A percentile compares a stretch with the other conserved stretches of the same genome.
phyloP scores from a whole-genome alignment of 2,797 vertebrate species.

The Amazona finschi region DNA sequence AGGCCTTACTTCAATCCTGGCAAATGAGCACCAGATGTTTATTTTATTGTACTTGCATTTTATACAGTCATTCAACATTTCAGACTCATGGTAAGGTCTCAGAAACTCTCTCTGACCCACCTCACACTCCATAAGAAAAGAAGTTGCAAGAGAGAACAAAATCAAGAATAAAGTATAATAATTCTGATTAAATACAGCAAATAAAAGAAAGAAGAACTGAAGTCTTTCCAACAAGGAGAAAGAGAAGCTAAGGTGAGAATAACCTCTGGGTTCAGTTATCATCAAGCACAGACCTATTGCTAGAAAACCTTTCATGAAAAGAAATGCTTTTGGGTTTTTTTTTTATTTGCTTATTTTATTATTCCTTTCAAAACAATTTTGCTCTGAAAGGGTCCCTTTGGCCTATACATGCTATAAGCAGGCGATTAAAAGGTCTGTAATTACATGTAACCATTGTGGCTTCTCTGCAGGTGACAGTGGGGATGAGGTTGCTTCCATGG shows the following conservation, averaged over 20 bases:
- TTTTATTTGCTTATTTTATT: not conserved
- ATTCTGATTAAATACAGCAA: not conserved
- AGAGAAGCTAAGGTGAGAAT: not conserved
- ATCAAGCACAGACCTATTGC: not conserved
- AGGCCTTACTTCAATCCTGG: not conserved
- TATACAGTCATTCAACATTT: not conserved
- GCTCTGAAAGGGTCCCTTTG: not conserved
- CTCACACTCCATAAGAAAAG: not conserved
- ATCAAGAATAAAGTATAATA: not conserved
- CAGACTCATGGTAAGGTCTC: not conserved
- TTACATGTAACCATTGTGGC: not conserved
- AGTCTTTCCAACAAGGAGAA: not conserved
- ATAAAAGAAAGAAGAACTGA: not conserved
- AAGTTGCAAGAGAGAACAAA: not conserved
- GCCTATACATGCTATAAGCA: not conserved
- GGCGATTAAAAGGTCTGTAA: not conserved
- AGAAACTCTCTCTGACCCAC: not conserved
- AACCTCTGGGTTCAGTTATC: not conserved
- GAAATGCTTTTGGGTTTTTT: not conserved
- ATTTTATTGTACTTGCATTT: not conserved
- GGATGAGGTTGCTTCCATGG: not conserved
- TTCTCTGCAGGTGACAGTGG: not conserved
- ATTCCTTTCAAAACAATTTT: not conserved
- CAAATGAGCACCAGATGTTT: conserved; percentile 41
- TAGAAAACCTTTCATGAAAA: not conserved